Percentiles rank a stretch among this genome's conserved stretches.
These are phyloP conservation scores for Listronotus bonariensis DNA, from an alignment of 1,140 invertebrate genomes.

Conservation along the genomic window DNA sequence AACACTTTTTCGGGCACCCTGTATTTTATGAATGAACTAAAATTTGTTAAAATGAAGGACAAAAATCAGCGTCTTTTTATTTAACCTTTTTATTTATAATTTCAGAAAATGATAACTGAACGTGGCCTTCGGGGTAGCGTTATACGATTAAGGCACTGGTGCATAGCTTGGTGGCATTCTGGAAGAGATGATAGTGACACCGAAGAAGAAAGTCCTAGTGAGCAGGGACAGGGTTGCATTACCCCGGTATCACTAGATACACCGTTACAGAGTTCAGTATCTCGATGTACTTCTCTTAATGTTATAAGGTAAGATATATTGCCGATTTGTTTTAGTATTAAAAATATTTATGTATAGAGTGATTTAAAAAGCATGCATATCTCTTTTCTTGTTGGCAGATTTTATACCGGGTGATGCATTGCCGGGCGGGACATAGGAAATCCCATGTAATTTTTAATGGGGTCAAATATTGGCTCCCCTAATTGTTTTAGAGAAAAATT, in stretches of 20 bases:
- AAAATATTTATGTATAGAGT: not conserved
- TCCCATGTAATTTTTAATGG: too few relatives aligned
- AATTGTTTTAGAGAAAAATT: too few relatives aligned
- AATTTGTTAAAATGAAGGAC: too few relatives aligned
- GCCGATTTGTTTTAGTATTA: not conserved
- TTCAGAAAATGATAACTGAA: slow-evolving; percentile 27
- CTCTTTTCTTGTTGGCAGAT: too few relatives aligned
- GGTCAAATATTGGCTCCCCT: too few relatives aligned
- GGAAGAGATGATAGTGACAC: slow-evolving; percentile 79
- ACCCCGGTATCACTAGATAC: slow-evolving; percentile 87
- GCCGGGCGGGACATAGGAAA: too few relatives aligned
- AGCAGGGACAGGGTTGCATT: slow-evolving; percentile 73
- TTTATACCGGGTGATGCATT: too few relatives aligned
- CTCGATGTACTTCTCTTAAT: slow-evolving; percentile 80
- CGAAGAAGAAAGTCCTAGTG: slow-evolving; percentile 67
- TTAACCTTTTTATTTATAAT: not conserved
- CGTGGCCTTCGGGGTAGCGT: slow-evolving; percentile 39
- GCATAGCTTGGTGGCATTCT: slow-evolving; percentile 84
- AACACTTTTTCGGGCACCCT: too few relatives aligned
- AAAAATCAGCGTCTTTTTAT: too few relatives aligned
- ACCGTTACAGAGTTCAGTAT: slow-evolving; percentile 79
- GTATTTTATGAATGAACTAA: too few relatives aligned
- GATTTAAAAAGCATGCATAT: too few relatives aligned
- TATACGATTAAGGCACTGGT: slow-evolving; percentile 70
- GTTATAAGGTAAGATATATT: slow-evolving; percentile 63